phyloP scores from a whole-genome alignment of 2,113 vertebrate genomes.

The Ardeotis arabs region DNA sequence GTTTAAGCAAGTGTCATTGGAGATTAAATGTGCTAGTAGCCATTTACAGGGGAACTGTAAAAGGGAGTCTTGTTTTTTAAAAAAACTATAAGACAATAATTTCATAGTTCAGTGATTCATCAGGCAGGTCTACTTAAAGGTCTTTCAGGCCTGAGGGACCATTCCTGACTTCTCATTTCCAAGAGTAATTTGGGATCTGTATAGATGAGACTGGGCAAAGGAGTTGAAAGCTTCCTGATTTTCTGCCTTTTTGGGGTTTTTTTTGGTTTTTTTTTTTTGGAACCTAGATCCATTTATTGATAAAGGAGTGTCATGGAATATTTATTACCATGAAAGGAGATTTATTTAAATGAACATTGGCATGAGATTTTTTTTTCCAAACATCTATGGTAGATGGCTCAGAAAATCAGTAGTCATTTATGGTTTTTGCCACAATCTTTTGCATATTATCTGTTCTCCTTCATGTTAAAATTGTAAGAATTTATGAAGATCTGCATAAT shows the following conservation, averaged over 20 bases:
- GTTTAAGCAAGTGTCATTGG: background rate
- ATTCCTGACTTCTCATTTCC: background rate
- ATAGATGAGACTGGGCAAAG: background rate
- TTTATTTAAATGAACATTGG: fast-evolving
- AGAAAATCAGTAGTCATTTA: background rate
- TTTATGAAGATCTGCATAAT: background rate
- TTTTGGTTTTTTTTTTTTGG: background rate
- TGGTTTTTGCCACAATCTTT: background rate
- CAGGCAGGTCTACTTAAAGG: background rate
- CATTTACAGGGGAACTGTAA: background rate
- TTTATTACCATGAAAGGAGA: background rate
- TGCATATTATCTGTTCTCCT: background rate
- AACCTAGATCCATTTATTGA: background rate
- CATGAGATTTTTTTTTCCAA: background rate
- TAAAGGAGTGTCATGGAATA: background rate
- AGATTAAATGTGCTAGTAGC: background rate
- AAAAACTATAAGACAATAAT: background rate
- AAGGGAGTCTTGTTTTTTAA: background rate
- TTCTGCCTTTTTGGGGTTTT: background rate
- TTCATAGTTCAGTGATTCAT: background rate
- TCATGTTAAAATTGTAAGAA: background rate
- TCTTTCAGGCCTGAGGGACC: background rate
- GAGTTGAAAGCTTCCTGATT: background rate
- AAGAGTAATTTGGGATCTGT: background rate
- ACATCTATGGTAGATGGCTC: background rate